A percentile compares a stretch with the other conserved stretches of the same genome.
Conservation (phyloP, 2,797 vertebrate genomes). For the Gastrophryne carolinensis region DNA sequence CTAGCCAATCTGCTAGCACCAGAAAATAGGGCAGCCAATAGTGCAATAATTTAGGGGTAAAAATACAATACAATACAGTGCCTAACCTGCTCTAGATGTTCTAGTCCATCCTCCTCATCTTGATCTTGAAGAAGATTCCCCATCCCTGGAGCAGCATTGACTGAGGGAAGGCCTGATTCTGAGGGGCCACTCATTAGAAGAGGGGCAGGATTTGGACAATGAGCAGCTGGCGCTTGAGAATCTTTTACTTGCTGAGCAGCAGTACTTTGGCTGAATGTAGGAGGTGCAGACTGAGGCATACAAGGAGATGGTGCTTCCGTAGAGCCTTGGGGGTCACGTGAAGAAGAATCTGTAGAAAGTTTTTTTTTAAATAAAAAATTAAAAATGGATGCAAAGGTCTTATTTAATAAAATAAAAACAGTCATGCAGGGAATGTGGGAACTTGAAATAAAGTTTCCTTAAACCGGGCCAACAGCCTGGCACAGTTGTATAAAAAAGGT, state of each 20-base stretch:
- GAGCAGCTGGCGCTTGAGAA: constrained; percentile 66
- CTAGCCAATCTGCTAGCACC: too few relatives aligned
- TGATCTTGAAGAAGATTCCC: constrained; percentile 72
- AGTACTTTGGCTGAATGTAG: constrained; percentile 73
- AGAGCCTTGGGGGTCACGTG: constrained; percentile 5
- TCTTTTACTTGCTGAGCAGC: constrained; percentile 72
- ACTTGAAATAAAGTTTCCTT: too few relatives aligned
- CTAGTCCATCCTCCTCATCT: constrained; percentile 96
- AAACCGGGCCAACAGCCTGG: too few relatives aligned
- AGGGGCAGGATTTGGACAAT: constrained; percentile 60
- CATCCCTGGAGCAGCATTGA: constrained; percentile 73
- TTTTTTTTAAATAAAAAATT: too few relatives aligned
- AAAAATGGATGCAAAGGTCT: too few relatives aligned
- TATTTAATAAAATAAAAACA: too few relatives aligned
- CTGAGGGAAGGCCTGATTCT: constrained; percentile 73
- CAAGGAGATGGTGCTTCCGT: background rate
- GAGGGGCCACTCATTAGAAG: constrained; percentile 31
- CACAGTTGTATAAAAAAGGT: too few relatives aligned
- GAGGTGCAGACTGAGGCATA: constrained; percentile 49
- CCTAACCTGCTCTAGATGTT: constrained; percentile 93
- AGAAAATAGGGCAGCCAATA: too few relatives aligned
- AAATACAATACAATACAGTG: too few relatives aligned
- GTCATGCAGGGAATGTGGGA: too few relatives aligned
- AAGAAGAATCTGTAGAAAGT: constrained; percentile 8
- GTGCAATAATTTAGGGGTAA: too few relatives aligned